Evolutionary conservation across 1,140 invertebrate genomes (phyloP), one percentile per base, ranked within the genome.

Genomic region (Chrysomallon squamiferum): DNA sequence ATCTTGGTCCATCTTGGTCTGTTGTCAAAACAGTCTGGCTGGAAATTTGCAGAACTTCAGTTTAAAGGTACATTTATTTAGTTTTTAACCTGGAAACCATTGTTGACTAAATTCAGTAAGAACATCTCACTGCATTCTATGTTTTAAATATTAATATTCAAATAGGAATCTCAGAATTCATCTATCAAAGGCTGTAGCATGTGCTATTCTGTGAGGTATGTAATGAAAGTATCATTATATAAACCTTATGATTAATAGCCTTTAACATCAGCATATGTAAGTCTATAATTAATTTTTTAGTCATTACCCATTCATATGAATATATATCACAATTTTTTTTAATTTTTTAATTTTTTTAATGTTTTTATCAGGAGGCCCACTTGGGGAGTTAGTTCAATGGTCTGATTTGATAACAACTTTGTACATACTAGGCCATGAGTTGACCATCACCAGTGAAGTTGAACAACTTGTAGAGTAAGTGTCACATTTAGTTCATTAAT

Each of bases 341-440:
- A n/a, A n/a, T n/a, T n/a, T n/a, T n/a, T n/a, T 54, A 20, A 58
- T 35, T 50, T 50, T 27, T 18, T 32, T 65, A 58, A n/a, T 20
- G 25, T 30, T 43, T 58, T 58, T 66, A 62, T 13, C 66, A 76
- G 85, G 85, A 45, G 85, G 85, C 32, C 85, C 85, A 6, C 69
- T 86, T 13, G 85, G 85, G 15, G 85, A 86, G 68, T 69, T 86
- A 11, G 81, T 86, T 3, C 85, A 86, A 67, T 86, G 85, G 85
- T 78, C 77, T 66, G 85, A 86, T 73, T 73, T 86, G 0, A 82
- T 86, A n/a, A 78, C 84, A 4, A 77, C 83, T 9, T 66, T 86
- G 57, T 85, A 81, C 69, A 74, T 86, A 29, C 71, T 87, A 11
- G 86, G 86, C n/a, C 86, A 87, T 72, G 72, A 86, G 30, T 59